These are phyloP conservation scores for Pachycephala philippinensis DNA, from an alignment of 2,113 vertebrate genomes.

Conservation along the genomic window DNA sequence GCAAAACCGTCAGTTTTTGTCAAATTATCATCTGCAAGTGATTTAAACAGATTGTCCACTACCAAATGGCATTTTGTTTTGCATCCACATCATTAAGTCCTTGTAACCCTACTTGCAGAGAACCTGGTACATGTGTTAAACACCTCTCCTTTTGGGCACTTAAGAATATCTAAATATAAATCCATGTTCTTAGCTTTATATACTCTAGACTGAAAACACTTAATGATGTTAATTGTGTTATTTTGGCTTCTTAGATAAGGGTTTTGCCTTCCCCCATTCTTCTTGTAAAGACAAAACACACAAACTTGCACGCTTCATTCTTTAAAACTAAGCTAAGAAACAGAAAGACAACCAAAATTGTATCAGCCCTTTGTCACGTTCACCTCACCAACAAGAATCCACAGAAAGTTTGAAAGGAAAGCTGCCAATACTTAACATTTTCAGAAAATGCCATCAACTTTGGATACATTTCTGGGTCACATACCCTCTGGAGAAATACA, in stretches of 20 bases:
- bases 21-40: background rate
- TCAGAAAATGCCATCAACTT: background rate
- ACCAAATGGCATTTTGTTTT: background rate
- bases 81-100: background rate
- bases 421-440: background rate
- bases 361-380: background rate
- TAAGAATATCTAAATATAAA: background rate
- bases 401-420: background rate
- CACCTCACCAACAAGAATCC: background rate
- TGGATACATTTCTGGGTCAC: constrained; percentile 34
- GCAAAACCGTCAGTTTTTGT: background rate
- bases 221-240: background rate
- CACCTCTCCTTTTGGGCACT: background rate
- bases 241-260: background rate
- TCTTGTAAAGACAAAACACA: background rate
- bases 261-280: background rate
- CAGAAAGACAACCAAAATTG: background rate
- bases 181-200: background rate
- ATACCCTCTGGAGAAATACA: constrained; percentile 15
- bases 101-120: background rate
- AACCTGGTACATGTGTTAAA: background rate
- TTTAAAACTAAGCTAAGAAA: background rate
- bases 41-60: background rate
- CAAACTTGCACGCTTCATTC: background rate
- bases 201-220: background rate